Base-by-base conservation (phyloP, 2,113 vertebrate genomes). In the Kryptolebias marmoratus region DNA sequence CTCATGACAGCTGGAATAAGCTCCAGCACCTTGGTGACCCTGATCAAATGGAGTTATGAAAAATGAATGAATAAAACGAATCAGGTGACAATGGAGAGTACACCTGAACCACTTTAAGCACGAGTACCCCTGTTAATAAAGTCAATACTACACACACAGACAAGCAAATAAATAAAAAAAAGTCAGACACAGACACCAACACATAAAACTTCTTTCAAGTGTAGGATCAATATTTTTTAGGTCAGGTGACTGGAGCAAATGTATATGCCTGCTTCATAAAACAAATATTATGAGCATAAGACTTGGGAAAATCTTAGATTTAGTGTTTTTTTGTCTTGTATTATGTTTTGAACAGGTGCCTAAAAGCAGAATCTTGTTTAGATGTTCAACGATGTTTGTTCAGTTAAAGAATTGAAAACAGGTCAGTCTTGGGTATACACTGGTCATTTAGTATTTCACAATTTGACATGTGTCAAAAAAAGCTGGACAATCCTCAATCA, bases 401-500 rank as follows among this genome's bases (percentile, higher is more conserved):
- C 11, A 27, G 57, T 76, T 39, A 30, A 36, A 3, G 18, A 15
- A 61, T 68, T 64, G 55, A 47, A 73, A 44, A 68, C n/a, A 63
- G 12, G 61, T 63, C 61, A 60, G 67, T 64, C 72, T 70, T 55
- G 55, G 64, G 28, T 47, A 9, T 39, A 44, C 45, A 62, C 56
- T 13, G 22, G 56, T 64, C 16, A 1, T 87, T 88, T 80, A 48
- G 56, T 64, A 85, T 85, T 81, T 71, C 14, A 53, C 72, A 42
- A 72, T 64, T 75, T 68, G 30, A 55, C 63, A 15, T 53, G 1
- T 68, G 27, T 61, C 36, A 30, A 57, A 70, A 73, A n/a, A 39
- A 63, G 50, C 64, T 13, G 36, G 72, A 84, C 76, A 58, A 61
- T 73, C 36, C 5, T 62, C 64, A 65, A 48, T 22, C 80, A 79